These are phyloP conservation scores for Rhizoglyphus robini DNA, from an alignment of 1,140 invertebrate genomes.

Conservation along the genomic window DNA sequence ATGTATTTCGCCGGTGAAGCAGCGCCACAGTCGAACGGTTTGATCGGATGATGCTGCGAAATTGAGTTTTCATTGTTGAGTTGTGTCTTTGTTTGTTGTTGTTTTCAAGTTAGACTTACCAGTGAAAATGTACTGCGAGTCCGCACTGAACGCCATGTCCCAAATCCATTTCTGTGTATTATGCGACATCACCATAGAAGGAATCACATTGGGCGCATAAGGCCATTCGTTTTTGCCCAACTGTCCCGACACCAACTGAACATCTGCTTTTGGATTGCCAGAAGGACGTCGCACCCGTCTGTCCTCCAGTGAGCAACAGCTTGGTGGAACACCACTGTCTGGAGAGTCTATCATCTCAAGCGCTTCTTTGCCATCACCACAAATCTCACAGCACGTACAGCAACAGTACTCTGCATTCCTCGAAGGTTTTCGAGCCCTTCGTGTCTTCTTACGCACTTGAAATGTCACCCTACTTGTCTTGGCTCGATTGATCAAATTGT, in stretches of 20 bases:
- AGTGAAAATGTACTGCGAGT: conserved; percentile 86
- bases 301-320: background rate
- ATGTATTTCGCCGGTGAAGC: conserved; percentile 64
- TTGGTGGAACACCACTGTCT: background rate
- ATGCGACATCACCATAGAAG: conserved; percentile 56
- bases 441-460: too few species aligned
- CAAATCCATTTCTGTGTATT: conserved; percentile 88
- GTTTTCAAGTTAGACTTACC: conserved; percentile 39
- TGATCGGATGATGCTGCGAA: conserved; percentile 76
- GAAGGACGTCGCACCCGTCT: too few species aligned
- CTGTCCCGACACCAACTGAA: background rate
- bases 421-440: too few species aligned
- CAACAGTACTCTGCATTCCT: background rate
- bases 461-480: too few species aligned
- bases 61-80: conserved; percentile 9
- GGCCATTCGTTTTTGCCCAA: conserved; percentile 7
- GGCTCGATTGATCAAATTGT: background rate
- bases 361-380: background rate
- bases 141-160: conserved; percentile 91
- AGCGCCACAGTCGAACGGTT: conserved; percentile 75
- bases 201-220: conserved; percentile 28
- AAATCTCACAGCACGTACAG: background rate
- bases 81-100: background rate
- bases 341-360: background rate
- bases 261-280: background rate